Base-by-base conservation (phyloP, 1,140 invertebrate genomes). In the Tetragnatha versicolor region DNA sequence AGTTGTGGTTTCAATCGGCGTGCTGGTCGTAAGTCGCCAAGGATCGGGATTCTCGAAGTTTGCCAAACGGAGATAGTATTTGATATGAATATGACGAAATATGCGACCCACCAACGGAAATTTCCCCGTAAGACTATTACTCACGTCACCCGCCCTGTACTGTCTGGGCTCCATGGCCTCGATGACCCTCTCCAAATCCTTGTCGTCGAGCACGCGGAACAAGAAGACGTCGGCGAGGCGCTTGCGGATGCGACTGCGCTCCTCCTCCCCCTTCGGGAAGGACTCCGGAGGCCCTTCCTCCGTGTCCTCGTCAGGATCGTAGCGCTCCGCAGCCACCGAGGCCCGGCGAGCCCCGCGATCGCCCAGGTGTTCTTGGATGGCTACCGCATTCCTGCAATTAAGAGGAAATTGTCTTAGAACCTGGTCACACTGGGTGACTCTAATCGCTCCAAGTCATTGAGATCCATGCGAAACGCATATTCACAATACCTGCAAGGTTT, bases 121-220 rank as follows among this genome's bases (percentile, higher is more conserved):
- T n/a, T n/a, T n/a, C n/a, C n/a, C n/a, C n/a, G n/a, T n/a, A n/a
- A n/a, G n/a, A n/a, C n/a, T n/a, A n/a, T n/a, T n/a, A n/a, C n/a
- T 51, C 1, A 51, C 25, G 14, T 66, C 31, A 5, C 63, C 63
- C n/a, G 10, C 12, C n/a, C 29, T 27, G 14, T 45, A 37, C 7
- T 58, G 5, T 29, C 39, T 37, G n/a, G 73, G 73, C 35, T 27
- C 39, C 73, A 77, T 65, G 29, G 73, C 60, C 0, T 77, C 73
- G 1, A 77, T 65, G 4, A 77, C 39, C 1, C 47, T 47, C 5
- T 39, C 29, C 6, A 77, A 6, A 12, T 49, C 39, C 10, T 53
- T 47, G 2, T 66, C 33, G 33, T 53, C 58, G 47, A 77, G n/a
- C 39, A 25, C 31, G 6, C 25, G 31, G 20, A 77, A 65, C 6